A percentile compares a stretch with the other conserved stretches of the same genome.
Conservation (phyloP, 2,797 vertebrate genomes). For the Pseudochromis fuscus region DNA sequence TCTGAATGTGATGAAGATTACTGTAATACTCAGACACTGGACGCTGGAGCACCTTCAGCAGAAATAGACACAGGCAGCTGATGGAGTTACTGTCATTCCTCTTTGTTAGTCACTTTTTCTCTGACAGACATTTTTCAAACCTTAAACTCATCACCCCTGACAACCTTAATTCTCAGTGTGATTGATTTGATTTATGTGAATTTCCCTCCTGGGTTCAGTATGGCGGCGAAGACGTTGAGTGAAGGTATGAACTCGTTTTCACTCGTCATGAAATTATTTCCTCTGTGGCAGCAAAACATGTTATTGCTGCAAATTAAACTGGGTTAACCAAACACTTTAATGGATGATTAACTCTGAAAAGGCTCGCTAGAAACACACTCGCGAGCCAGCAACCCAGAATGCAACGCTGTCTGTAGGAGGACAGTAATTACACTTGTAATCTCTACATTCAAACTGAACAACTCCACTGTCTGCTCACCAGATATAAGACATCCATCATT, state of each 20-base stretch:
- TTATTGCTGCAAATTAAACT: constrained; percentile 7
- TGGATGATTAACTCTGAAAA: background rate
- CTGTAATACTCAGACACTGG: too few species aligned
- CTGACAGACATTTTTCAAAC: background rate
- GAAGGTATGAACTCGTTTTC: constrained; percentile 4
- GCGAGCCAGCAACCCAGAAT: too few species aligned
- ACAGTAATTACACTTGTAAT: too few species aligned
- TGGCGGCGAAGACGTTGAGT: background rate
- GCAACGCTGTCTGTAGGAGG: too few species aligned
- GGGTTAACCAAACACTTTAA: background rate
- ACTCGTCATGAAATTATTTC: background rate
- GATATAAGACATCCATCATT: too few species aligned
- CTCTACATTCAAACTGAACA: too few species aligned
- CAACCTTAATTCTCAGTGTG: background rate
- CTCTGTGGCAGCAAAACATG: background rate
- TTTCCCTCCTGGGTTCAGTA: background rate
- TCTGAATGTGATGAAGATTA: too few species aligned
- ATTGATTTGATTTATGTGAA: constrained; percentile 23
- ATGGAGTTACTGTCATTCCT: too few species aligned
- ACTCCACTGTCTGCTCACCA: too few species aligned
- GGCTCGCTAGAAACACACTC: background rate
- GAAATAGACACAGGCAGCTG: too few species aligned
- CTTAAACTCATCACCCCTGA: constrained; percentile 5
- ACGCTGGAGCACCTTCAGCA: too few species aligned
- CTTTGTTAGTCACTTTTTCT: too few species aligned